Conservation (phyloP, 2,888 invertebrate genomes). For the Dynastes grantii region DNA sequence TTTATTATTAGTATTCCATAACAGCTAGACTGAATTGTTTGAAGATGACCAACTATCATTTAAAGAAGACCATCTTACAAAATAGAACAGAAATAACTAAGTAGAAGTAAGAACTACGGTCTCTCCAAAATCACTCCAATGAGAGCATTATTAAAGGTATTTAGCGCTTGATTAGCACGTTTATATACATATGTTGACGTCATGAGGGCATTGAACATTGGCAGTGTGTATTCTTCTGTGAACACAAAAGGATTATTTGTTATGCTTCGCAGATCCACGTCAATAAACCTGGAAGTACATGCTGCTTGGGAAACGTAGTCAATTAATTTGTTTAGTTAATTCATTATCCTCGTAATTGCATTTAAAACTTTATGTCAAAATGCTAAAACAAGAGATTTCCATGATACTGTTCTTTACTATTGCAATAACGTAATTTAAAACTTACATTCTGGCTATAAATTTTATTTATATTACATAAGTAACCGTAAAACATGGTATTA, state of each 20-base stretch:
- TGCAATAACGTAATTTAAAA: not conserved
- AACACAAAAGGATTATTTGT: slow-evolving; percentile 24
- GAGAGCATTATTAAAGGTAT: no score
- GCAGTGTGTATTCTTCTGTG: slow-evolving; percentile 4
- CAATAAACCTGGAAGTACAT: slow-evolving; percentile 13
- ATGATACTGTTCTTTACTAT: not conserved
- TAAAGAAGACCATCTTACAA: no score
- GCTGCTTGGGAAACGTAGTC: not conserved
- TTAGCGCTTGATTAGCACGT: not conserved
- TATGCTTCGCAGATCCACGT: slow-evolving; percentile 15
- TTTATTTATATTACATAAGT: no score
- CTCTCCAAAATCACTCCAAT: no score
- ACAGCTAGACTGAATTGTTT: no score
- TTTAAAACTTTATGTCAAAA: not conserved
- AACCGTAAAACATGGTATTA: no score
- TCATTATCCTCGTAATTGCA: not conserved
- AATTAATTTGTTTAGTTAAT: not conserved
- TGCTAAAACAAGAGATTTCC: not conserved
- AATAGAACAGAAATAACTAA: no score
- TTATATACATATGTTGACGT: not conserved
- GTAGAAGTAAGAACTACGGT: no score
- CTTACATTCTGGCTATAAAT: not conserved
- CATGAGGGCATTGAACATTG: slow-evolving; percentile 24
- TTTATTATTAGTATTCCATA: no score
- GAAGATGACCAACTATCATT: no score